Evolutionary conservation across 2,113 vertebrate species (phyloP).

Genomic region (Neofelis nebulosa): DNA sequence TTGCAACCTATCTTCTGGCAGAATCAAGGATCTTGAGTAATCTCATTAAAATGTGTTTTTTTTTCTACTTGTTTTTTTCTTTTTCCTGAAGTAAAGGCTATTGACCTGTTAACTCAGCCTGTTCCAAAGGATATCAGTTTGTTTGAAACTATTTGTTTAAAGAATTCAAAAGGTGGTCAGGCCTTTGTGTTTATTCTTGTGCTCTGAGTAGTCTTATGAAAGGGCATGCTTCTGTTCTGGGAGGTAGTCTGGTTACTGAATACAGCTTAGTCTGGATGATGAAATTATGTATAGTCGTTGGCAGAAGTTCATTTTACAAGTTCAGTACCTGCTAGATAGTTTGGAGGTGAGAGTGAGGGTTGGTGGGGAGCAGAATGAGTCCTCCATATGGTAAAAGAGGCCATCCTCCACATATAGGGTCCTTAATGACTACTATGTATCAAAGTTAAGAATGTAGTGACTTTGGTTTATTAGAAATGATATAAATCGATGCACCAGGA

Average conservation of each 20-base stretch:
- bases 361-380: neutral
- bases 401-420: neutral
- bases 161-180: neutral
- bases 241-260: neutral
- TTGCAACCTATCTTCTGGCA: neutral
- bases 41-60: neutral
- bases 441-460: neutral
- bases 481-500: neutral
- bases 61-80: neutral
- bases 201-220: neutral
- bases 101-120: neutral
- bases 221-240: neutral
- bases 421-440: neutral
- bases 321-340: neutral
- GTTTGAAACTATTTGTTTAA: neutral
- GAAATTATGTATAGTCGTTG: neutral
- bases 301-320: neutral
- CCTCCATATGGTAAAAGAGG: neutral
- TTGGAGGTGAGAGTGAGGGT: neutral
- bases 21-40: neutral
- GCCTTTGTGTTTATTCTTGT: neutral
- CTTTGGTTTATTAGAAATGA: neutral
- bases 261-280: neutral
- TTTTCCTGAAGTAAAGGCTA: neutral
- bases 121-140: neutral